phyloP scores from a whole-genome alignment of 2,797 vertebrate species.

The Xerus rutilus region DNA sequence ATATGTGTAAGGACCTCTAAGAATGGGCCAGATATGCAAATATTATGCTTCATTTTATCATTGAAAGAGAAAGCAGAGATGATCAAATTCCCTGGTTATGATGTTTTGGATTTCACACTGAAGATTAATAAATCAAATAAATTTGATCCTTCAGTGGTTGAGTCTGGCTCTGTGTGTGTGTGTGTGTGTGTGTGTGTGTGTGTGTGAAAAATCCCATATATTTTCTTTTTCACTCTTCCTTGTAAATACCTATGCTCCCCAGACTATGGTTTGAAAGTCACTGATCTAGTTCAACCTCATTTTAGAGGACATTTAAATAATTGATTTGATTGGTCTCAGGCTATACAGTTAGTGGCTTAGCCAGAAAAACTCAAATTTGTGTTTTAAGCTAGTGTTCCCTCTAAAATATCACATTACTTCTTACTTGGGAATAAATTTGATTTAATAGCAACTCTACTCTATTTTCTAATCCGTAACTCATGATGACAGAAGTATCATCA shows the following conservation, averaged over 20 bases:
- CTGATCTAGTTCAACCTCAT: neutral
- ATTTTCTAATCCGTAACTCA: neutral
- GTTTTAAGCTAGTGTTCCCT: neutral
- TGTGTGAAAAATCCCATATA: neutral
- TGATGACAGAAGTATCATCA: neutral
- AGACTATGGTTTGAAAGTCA: neutral
- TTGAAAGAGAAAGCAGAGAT: slow-evolving; percentile 17
- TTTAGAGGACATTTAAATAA: neutral
- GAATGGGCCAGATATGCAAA: neutral
- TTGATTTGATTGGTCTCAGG: neutral
- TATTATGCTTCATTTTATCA: neutral
- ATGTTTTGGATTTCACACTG: neutral
- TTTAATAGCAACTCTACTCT: neutral
- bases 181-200: neutral
- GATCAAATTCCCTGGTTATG: neutral
- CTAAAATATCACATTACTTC: neutral
- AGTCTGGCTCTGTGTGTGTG: neutral
- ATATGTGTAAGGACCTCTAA: neutral
- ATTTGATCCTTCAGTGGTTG: neutral
- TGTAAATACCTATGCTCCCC: neutral
- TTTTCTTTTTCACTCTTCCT: neutral
- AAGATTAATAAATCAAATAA: neutral
- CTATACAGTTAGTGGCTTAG: neutral
- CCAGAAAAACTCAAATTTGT: neutral
- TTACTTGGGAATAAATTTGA: neutral